A percentile compares a stretch with the other conserved stretches of the same genome.
Conservation (phyloP, 2,797 vertebrate species). For the Tokudaia tokunoshimensis region DNA sequence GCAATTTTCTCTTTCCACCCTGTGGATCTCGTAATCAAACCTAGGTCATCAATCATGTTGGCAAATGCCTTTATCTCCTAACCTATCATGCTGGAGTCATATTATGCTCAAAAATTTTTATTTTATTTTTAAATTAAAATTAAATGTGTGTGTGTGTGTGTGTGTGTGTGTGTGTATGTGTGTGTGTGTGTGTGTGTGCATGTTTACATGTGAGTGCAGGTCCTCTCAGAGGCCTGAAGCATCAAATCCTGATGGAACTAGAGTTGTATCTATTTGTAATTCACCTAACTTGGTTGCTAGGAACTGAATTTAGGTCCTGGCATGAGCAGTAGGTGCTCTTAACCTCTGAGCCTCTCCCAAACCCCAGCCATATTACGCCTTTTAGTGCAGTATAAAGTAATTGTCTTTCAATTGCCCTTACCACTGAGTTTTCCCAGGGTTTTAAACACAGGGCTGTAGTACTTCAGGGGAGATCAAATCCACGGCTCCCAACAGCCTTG, state of each 20-base stretch:
- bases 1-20: background rate
- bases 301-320: background rate
- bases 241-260: background rate
- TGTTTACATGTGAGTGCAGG: background rate
- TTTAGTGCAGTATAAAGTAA: slow-evolving; percentile 2
- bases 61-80: background rate
- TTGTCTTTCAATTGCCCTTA: slow-evolving; percentile 65
- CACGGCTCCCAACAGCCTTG: slow-evolving; percentile 69
- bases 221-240: background rate
- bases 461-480: slow-evolving; percentile 71
- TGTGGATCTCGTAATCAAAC: background rate
- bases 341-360: background rate
- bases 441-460: slow-evolving; percentile 65
- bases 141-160: background rate
- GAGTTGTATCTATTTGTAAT: background rate
- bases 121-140: background rate
- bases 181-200: too few relatives aligned
- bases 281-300: background rate
- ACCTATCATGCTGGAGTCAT: too few relatives aligned
- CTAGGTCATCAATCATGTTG: background rate
- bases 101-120: background rate
- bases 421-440: slow-evolving; percentile 26
- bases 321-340: background rate
- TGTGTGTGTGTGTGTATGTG: background rate
- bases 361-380: background rate